phyloP scores from a whole-genome alignment of 1,140 invertebrate genomes.

The Holcopasites calliopsidis region DNA sequence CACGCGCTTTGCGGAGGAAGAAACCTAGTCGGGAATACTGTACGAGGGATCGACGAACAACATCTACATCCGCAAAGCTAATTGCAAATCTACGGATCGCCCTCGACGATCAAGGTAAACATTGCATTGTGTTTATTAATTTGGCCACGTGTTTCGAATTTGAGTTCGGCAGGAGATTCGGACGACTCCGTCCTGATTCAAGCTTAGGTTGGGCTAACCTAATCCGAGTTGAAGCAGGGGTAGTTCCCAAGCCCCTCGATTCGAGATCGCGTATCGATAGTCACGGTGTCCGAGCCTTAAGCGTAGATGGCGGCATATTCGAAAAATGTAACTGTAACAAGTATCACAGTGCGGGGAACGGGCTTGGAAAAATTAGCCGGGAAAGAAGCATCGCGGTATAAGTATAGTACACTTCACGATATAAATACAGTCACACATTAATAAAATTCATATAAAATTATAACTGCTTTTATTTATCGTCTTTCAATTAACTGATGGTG shows the following conservation, averaged over 20 bases:
- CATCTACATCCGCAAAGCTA: neutral
- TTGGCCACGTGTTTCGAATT: neutral
- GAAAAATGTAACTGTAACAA: slow-evolving; percentile 48
- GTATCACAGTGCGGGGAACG: too few relatives aligned
- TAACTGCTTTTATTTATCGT: too few relatives aligned
- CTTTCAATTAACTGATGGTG: too few relatives aligned
- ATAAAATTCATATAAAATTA: too few relatives aligned
- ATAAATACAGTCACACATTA: too few relatives aligned
- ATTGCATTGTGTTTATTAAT: neutral
- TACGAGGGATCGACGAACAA: slow-evolving; percentile 17
- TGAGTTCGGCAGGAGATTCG: neutral
- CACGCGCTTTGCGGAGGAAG: slow-evolving; percentile 25
- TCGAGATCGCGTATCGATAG: slow-evolving; percentile 59
- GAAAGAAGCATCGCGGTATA: too few relatives aligned
- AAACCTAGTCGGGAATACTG: slow-evolving; percentile 14
- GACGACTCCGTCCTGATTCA: neutral
- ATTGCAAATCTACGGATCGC: neutral
- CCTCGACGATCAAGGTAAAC: slow-evolving; percentile 17
- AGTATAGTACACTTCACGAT: too few relatives aligned
- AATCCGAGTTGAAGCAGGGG: neutral
- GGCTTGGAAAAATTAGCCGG: too few relatives aligned
- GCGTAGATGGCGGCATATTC: slow-evolving; percentile 53
- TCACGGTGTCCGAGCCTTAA: slow-evolving; percentile 51
- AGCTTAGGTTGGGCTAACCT: slow-evolving; percentile 38
- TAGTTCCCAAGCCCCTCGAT: neutral